Conservation (phyloP, 2,113 vertebrate genomes). For the Nicator chloris region DNA sequence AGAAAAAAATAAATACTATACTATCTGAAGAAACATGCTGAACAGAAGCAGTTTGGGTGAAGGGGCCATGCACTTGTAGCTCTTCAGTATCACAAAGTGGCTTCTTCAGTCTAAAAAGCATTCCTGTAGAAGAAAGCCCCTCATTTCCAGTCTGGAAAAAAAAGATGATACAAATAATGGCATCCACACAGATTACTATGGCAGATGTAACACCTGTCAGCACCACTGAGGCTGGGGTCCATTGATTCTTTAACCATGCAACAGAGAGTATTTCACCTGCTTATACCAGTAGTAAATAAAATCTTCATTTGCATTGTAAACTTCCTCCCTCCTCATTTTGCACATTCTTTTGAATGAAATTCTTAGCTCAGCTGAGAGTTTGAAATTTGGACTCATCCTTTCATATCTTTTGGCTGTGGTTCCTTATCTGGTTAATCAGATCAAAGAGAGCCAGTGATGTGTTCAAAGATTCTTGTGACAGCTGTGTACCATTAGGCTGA, state of each 20-base stretch:
- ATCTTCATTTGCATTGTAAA: neutral
- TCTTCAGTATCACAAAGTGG: neutral
- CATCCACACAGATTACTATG: neutral
- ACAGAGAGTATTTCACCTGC: neutral
- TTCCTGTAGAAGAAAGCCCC: neutral
- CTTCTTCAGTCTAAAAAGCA: neutral
- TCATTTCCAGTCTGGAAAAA: neutral
- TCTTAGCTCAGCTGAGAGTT: neutral
- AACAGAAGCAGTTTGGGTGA: neutral
- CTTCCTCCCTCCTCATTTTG: neutral
- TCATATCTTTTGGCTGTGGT: slow-evolving; percentile 23
- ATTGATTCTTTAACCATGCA: neutral
- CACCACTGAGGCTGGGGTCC: neutral
- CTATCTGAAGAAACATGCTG: neutral
- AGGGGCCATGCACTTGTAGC: neutral
- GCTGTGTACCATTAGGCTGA: slow-evolving; percentile 34
- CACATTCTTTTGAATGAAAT: neutral
- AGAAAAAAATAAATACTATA: neutral
- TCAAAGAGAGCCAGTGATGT: slow-evolving; percentile 26
- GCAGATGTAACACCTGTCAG: neutral
- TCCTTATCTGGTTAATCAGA: slow-evolving; percentile 26
- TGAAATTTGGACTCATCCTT: slow-evolving; percentile 40
- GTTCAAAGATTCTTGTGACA: slow-evolving; percentile 42
- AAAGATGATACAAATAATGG: neutral
- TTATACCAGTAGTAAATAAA: slow-evolving; percentile 15